phyloP scores from a whole-genome alignment of 2,113 vertebrate genomes.

The Rafetus swinhoei region DNA sequence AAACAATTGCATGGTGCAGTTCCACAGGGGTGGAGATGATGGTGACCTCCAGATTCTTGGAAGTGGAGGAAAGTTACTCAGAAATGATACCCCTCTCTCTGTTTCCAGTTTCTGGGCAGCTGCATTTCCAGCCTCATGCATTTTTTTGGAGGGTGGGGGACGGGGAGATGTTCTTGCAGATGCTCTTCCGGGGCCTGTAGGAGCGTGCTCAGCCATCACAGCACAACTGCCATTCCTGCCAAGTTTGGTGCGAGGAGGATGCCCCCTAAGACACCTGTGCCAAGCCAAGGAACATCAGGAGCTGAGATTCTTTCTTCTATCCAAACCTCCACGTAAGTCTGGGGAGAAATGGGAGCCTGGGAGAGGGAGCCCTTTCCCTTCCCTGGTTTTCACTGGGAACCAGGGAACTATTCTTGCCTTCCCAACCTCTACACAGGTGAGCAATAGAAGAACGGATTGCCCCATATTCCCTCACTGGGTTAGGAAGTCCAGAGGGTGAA shows the following conservation, averaged over 20 bases:
- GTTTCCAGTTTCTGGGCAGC: neutral
- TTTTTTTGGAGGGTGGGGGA: neutral
- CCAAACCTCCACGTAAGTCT: neutral
- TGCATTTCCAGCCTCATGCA: neutral
- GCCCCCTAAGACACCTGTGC: rapidly evolving
- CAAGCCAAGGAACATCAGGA: neutral
- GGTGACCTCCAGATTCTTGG: neutral
- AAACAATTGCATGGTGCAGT: neutral
- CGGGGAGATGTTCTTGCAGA: rapidly evolving
- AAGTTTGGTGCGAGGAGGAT: neutral
- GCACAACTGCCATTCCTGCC: neutral
- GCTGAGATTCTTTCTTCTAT: neutral
- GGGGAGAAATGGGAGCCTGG: neutral
- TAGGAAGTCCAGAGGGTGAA: neutral
- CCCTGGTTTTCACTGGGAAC: neutral
- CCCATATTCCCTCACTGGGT: neutral
- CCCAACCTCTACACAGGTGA: neutral
- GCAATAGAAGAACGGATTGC: neutral
- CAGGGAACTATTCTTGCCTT: neutral
- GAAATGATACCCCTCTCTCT: neutral
- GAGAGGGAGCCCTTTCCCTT: neutral
- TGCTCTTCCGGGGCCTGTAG: neutral
- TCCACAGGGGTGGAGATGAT: neutral
- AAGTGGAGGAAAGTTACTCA: neutral
- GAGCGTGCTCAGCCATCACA: neutral